phyloP scores from a whole-genome alignment of 2,113 vertebrate genomes.

The Myodes glareolus region DNA sequence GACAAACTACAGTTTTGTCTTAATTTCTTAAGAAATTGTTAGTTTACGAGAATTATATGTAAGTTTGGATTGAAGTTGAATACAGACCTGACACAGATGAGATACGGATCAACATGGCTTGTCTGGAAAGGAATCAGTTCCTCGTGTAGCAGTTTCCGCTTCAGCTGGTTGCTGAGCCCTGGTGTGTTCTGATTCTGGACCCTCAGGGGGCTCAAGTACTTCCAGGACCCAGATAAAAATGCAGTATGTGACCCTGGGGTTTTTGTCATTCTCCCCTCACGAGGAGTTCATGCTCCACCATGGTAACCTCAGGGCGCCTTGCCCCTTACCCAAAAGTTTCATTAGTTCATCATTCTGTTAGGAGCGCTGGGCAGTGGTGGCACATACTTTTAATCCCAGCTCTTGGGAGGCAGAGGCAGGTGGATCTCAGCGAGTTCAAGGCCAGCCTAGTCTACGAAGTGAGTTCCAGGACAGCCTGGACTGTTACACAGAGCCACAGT shows the following conservation, averaged over 20 bases:
- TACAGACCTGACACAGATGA: background rate
- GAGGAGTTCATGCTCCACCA: background rate
- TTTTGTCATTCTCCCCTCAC: background rate
- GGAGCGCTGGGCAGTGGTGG: background rate
- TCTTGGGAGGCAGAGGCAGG: too few species aligned
- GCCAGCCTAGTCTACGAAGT: too few species aligned
- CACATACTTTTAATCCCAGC: too few species aligned
- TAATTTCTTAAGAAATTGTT: background rate
- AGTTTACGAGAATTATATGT: background rate
- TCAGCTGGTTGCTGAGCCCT: slow-evolving; percentile 19
- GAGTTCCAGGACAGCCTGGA: too few species aligned
- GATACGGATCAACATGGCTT: too few species aligned
- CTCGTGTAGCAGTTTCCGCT: background rate
- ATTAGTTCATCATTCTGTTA: background rate
- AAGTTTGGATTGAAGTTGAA: background rate
- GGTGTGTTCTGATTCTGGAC: background rate
- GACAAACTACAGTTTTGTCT: background rate
- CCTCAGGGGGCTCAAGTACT: background rate
- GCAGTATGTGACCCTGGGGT: background rate
- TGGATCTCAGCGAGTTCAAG: too few species aligned
- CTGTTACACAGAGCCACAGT: background rate
- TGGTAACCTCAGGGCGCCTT: background rate
- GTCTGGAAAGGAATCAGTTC: background rate
- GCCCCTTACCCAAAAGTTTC: background rate
- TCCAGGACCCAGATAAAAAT: slow-evolving; percentile 13